Base-by-base conservation (phyloP, 2,797 vertebrate species). In the Catamblyrhynchus diadema region DNA sequence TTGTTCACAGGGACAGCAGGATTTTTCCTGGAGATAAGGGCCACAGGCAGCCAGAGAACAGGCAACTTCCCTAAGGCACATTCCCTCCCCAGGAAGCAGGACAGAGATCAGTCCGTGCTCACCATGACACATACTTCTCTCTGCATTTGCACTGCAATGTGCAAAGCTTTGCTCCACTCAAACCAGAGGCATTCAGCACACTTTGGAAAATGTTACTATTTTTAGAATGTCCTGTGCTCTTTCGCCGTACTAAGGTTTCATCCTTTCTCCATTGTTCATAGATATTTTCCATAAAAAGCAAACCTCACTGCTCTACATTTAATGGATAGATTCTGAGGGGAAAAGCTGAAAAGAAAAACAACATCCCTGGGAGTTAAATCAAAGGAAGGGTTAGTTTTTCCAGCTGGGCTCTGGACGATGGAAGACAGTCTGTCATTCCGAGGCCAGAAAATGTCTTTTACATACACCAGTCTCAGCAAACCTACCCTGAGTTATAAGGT, bases 81-180 rank as follows among this genome's bases (percentile, higher is more conserved):
- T 14, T 8, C 8, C 25, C n/a, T 35, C 10, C 3, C 8, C 16
- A 12, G 9, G 21, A 25, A 33, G 3, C 3, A 0, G 2, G 17
- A 60, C 35, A 28, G 57, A 60, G 35, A 9, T 27, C 4, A 3
- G 35, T 14, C 57, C 3, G 0, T 20, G 25, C 37, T 39, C 37
- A 14, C 59, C 13, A 21, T 10, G 27, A 60, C 37, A 60, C 9
- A 39, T 14, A 14, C 17, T 35, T 5, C 53, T 22, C 57, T 32
- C 70, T 28, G 24, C n/a, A 19, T n/a, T 39, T 21, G 24, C 7
- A 33, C 41, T 54, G 24, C 2, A 22, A 32, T 0, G 35, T 71
- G 53, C 65, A 54, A 59, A 60, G 42, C 21, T 57, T 9, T 62
- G 57, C 57, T 75, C 66, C 17, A 30, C 15, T 4, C 45, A 65